These are phyloP conservation scores for Thelaira solivaga DNA, from an alignment of 2,888 invertebrate species.

Conservation along the genomic window DNA sequence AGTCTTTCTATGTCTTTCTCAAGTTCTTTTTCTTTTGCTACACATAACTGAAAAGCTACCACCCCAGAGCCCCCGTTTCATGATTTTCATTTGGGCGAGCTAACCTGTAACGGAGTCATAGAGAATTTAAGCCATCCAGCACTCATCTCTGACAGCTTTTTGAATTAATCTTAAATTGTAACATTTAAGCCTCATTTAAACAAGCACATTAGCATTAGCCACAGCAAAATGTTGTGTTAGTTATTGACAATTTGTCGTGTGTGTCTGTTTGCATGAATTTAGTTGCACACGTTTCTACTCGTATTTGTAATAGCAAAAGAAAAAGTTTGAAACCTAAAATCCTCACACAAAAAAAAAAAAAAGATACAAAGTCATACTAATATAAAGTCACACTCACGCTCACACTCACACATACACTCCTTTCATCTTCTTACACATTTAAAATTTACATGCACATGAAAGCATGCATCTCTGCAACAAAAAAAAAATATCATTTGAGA, in stretches of 20 bases:
- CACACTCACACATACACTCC: no score
- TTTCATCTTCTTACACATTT: background rate
- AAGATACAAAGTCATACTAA: background rate
- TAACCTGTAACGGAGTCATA: no score
- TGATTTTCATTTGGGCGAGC: no score
- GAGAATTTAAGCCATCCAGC: no score
- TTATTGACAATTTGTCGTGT: conserved; percentile 15
- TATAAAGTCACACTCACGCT: background rate
- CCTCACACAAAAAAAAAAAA: conserved; percentile 1
- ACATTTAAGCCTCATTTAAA: no score
- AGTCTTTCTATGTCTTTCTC: no score
- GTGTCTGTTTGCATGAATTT: background rate
- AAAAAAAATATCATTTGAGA: conserved; percentile 19
- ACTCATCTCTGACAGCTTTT: no score
- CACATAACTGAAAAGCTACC: no score
- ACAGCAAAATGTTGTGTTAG: conserved; percentile 13
- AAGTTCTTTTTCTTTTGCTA: no score
- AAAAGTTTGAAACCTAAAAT: background rate
- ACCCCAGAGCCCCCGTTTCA: no score
- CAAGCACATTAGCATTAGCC: conserved; percentile 28
- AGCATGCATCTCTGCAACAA: conserved; percentile 6
- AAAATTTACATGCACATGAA: background rate
- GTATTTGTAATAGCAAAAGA: background rate
- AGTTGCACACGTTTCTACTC: conserved; percentile 2
- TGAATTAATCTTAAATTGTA: no score